Base-by-base conservation (phyloP, 2,888 invertebrate species). In the Incurvaria masculella region DNA sequence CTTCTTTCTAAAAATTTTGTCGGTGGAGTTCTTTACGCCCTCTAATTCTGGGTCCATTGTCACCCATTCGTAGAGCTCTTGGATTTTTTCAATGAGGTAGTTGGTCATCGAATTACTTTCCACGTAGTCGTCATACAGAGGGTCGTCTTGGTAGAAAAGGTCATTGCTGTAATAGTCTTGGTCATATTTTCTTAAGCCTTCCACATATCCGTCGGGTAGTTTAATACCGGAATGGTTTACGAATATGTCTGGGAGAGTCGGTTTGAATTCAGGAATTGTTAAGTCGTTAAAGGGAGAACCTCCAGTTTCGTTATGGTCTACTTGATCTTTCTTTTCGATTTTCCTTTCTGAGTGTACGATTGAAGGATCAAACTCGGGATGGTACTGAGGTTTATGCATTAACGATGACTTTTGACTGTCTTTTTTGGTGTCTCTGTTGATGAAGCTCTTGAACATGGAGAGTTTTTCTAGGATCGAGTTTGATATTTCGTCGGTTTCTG, bases 11-110 rank as follows among this genome's bases (percentile, higher is more conserved):
- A 33, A 33, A 16, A 40, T 33, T 18, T 49, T 59, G 61, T 0
- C 46, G 6, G 63, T 62, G 0, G 48, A 38, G 2, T 61, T 62
- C 1, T 58, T 60, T 1, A 56, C 55, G 0, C 52, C 55, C 2
- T 66, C 64, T 17, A 73, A 64, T 49, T 78, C 76, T 0, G 71
- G 64, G 46, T 79, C 78, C 0, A 65, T 57, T 0, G 65, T 65
- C 1, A 81, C 67, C 80, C 81, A 81, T 49, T 80, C 76, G 49
- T 81, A 75, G 0, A 81, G 52, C 2, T 81, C 81, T 49, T 79
- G 79, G 0, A 81, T 68, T 47, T 80, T 75, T 49, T 79, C 79
- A 44, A 81, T 76, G 1, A 81, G 55, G 46, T 80, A 81, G 47
- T 65, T 71, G 0, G 75, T 72, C 71, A 81, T 69, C 0, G 76